phyloP scores from a whole-genome alignment of 2,113 vertebrate species.

The Xiphias gladius region DNA sequence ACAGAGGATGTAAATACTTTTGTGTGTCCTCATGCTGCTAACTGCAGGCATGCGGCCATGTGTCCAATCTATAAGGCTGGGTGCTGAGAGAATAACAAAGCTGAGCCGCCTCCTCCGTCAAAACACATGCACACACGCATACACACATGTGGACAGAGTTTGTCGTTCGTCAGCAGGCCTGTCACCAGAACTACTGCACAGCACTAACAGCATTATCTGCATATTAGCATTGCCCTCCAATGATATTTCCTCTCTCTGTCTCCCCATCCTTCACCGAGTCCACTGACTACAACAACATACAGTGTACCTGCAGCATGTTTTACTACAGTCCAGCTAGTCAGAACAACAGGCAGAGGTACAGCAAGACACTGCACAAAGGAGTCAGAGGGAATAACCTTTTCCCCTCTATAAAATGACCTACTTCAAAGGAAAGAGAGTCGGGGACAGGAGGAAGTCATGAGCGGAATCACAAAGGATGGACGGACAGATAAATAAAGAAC shows the following conservation, averaged over 20 bases:
- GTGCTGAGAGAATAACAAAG: slow-evolving; percentile 63
- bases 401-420: slow-evolving; percentile 64
- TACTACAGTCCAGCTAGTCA: background rate
- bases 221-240: slow-evolving; percentile 64
- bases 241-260: slow-evolving; percentile 45
- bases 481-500: slow-evolving; percentile 62
- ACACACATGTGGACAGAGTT: slow-evolving; percentile 62
- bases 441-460: slow-evolving; percentile 53
- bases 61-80: slow-evolving; percentile 43
- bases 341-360: background rate
- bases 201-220: slow-evolving; percentile 73
- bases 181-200: slow-evolving; percentile 52
- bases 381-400: slow-evolving; percentile 58
- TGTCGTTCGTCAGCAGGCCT: slow-evolving; percentile 73
- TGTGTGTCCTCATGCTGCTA: slow-evolving; percentile 39
- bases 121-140: slow-evolving; percentile 16
- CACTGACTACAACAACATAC: background rate
- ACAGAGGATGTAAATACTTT: slow-evolving; percentile 37
- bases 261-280: background rate
- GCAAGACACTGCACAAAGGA: slow-evolving; percentile 2
- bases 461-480: slow-evolving; percentile 63
- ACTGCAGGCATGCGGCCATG: slow-evolving; percentile 61
- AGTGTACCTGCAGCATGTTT: background rate
- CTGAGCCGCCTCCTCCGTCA: slow-evolving; percentile 15
- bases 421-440: slow-evolving; percentile 66